Conservation (phyloP, 2,113 vertebrate species). For the Calyptomena viridis region DNA sequence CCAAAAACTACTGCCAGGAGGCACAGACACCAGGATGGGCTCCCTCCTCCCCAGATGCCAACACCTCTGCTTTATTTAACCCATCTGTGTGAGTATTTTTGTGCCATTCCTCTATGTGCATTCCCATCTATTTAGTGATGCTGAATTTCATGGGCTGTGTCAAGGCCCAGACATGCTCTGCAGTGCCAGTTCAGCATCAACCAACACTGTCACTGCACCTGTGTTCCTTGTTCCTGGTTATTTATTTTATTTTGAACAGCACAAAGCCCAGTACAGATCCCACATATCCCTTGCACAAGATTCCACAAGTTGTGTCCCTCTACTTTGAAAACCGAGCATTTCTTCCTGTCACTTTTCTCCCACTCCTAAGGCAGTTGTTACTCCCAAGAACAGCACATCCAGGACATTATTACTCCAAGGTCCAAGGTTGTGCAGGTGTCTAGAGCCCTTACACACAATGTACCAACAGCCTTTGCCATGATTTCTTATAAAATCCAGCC, state of each 20-base stretch:
- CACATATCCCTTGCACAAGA: not conserved
- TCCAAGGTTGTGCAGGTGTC: not conserved
- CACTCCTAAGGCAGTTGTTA: not conserved
- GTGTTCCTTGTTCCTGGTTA: not conserved
- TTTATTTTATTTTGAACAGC: not conserved
- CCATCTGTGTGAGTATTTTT: not conserved
- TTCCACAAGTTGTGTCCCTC: not conserved
- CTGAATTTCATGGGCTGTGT: not conserved
- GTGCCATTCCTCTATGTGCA: not conserved
- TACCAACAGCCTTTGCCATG: not conserved
- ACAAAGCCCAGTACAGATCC: not conserved
- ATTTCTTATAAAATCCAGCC: not conserved
- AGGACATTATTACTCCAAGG: too few species aligned
- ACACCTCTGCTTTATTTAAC: not conserved
- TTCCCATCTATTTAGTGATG: not conserved
- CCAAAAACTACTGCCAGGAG: not conserved
- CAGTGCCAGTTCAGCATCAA: not conserved
- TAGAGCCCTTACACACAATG: not conserved
- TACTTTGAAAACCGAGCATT: not conserved
- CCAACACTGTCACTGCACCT: not conserved
- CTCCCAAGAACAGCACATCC: not conserved
- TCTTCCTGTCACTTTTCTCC: not conserved
- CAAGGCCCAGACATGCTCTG: not conserved
- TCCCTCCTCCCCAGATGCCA: fast-evolving
- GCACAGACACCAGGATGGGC: fast-evolving